These are phyloP conservation scores for Halcyon badia DNA, from an alignment of 2,797 vertebrate genomes.

Conservation along the genomic window DNA sequence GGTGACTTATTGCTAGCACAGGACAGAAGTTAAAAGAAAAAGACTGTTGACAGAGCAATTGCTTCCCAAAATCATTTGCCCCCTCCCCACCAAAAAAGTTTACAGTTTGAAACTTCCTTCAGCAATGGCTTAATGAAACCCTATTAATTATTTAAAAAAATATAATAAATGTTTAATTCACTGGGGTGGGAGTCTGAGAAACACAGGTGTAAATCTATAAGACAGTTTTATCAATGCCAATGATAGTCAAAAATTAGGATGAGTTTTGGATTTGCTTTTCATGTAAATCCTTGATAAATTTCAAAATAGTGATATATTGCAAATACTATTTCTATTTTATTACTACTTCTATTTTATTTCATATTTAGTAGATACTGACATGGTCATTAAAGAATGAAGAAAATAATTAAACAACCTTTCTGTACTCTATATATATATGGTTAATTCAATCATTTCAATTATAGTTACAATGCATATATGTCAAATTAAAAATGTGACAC, in stretches of 20 bases:
- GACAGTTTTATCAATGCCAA: not conserved
- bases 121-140: not conserved
- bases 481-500: constrained; percentile 15
- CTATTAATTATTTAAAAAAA: not conserved
- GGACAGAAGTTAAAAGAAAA: not conserved
- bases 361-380: constrained; percentile 6
- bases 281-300: not conserved
- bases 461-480: not conserved
- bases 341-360: not conserved
- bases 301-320: not conserved
- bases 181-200: not conserved
- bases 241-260: not conserved
- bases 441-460: constrained; percentile 6
- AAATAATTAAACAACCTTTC: constrained; percentile 3
- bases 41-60: not conserved
- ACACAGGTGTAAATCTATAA: not conserved
- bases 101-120: not conserved
- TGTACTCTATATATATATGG: not conserved
- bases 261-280: not conserved
- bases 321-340: constrained; percentile 11
- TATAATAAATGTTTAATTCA: not conserved
- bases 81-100: not conserved
- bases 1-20: not conserved
- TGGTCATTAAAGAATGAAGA: not conserved
- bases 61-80: not conserved